Base-by-base conservation (phyloP, 2,113 vertebrate genomes). In the Condylura cristata region DNA sequence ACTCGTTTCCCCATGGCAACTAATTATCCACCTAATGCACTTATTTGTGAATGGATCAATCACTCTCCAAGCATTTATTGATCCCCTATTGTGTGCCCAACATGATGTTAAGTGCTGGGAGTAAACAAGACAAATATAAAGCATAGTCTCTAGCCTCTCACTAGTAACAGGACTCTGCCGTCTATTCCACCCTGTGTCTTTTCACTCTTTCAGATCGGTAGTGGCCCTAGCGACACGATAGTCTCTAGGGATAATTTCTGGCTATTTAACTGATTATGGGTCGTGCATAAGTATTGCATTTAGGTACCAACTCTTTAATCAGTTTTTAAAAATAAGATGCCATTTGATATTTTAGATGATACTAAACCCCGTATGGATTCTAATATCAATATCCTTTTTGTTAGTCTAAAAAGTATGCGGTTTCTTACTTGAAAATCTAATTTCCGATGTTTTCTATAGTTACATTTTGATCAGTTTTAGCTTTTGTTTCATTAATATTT, bases 401-500 rank as follows among this genome's bases (percentile, higher is more conserved):
- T 6, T 89, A 34, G 5, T 63, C 13, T 60, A 2, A 34, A 94
- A 85, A 75, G 58, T 22, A 14, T 60, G 2, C 9, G 51, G 0
- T n/a, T 92, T 89, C n/a, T 72, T 70, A 51, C 32, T 78, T 41
- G 30, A 74, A 93, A 86, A 53, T 37, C 11, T 60, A 53, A 60
- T 28, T 32, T 61, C 5, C 4, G 28, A 13, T n/a, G 11, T 72
- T 90, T 56, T 65, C 16, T 66, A 4, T 83, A 70, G 56, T 78
- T 90, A 2, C 13, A 58, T 83, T 74, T 89, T 85, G 32, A 30
- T 72, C 37, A 89, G 17, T 39, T n/a, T 30, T 39, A 32, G 20
- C 30, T 65, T 91, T 82, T 44, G 28, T 83, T 89, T 80, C 48
- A 79, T 60, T 80, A 81, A 37, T 82, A 70, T 72, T 87, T 70